phyloP scores from a whole-genome alignment of 2,888 invertebrate genomes.

The Craniophora ligustri region DNA sequence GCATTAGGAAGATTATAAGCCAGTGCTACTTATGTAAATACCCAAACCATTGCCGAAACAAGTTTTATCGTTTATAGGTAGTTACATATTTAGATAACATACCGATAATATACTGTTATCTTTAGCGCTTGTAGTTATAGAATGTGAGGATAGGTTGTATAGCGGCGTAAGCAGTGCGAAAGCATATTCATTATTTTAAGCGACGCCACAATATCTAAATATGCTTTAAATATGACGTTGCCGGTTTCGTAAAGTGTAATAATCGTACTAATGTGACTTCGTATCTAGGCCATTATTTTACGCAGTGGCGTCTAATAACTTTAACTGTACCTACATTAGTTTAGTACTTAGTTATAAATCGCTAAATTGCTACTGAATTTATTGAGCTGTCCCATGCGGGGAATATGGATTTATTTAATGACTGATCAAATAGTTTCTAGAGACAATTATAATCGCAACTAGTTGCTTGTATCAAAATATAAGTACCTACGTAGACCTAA shows the following conservation, averaged over 20 bases:
- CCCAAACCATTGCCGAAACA: slow-evolving; percentile 1
- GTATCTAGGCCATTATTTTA: slow-evolving; percentile 42
- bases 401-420: slow-evolving; percentile 45
- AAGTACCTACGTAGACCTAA: neutral
- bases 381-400: slow-evolving; percentile 28
- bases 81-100: neutral
- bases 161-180: too few relatives aligned
- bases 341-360: slow-evolving; percentile 42
- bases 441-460: slow-evolving; percentile 14
- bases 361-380: slow-evolving; percentile 48
- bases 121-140: too few relatives aligned
- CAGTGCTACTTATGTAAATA: too few relatives aligned
- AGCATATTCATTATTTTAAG: too few relatives aligned
- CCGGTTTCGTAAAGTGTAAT: slow-evolving; percentile 15
- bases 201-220: too few relatives aligned
- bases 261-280: slow-evolving; percentile 28
- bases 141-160: too few relatives aligned
- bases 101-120: too few relatives aligned
- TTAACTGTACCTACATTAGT: slow-evolving; percentile 29
- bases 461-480: slow-evolving; percentile 1
- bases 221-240: slow-evolving; percentile 14
- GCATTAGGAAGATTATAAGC: too few relatives aligned
- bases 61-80: slow-evolving; percentile 1
- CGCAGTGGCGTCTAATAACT: slow-evolving; percentile 26
- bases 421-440: slow-evolving; percentile 18